Conservation (phyloP, 2,797 vertebrate species). For the Sphenopsis melanotis region DNA sequence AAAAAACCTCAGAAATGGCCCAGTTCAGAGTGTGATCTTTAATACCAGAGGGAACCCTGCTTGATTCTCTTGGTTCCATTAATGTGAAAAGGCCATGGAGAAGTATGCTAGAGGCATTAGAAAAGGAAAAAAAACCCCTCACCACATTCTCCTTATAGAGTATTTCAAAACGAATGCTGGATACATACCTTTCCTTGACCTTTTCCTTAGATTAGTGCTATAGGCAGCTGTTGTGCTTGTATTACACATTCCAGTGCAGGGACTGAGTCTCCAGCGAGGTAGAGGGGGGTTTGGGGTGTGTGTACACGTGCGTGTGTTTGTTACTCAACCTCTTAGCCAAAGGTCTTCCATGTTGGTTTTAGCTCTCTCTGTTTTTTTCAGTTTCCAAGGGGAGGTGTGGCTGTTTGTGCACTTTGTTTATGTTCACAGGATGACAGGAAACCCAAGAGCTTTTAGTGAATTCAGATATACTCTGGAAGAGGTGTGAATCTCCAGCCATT, state of each 20-base stretch:
- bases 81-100: neutral
- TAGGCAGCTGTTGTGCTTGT: conserved; percentile 39
- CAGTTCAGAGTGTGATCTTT: neutral
- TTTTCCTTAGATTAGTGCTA: conserved; percentile 75
- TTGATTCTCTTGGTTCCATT: neutral
- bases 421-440: neutral
- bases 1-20: neutral
- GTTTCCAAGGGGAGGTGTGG: neutral
- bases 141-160: neutral
- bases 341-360: neutral
- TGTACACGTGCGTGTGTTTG: neutral
- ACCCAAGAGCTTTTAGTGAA: conserved; percentile 6
- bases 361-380: neutral
- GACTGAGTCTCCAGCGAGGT: neutral
- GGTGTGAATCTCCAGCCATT: conserved; percentile 23
- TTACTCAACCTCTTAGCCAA: neutral
- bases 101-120: neutral
- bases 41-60: neutral
- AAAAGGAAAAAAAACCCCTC: neutral
- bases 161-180: conserved; percentile 28
- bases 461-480: neutral
- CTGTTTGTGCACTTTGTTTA: conserved; percentile 23
- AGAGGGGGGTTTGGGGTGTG: neutral
- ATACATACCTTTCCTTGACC: conserved; percentile 76
- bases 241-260: conserved; percentile 24